Percentiles rank a stretch among this genome's conserved stretches.
Conservation (phyloP, 2,797 vertebrate genomes). For the Mycteria americana region DNA sequence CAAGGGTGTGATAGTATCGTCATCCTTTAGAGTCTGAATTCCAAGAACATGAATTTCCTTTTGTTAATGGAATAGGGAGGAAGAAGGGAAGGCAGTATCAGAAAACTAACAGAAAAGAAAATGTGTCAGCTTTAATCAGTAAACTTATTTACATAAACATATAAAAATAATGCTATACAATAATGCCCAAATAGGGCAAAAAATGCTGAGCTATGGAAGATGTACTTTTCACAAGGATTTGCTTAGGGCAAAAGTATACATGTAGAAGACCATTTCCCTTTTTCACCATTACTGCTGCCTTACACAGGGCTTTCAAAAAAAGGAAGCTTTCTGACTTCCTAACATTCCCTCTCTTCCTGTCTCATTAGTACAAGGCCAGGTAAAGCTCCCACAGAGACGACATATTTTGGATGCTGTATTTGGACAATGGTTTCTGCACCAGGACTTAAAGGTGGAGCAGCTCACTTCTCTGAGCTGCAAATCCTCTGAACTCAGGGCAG, state of each 20-base stretch:
- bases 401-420: neutral
- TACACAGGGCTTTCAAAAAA: neutral
- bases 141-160: neutral
- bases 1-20: neutral
- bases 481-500: neutral
- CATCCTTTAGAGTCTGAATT: neutral
- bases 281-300: neutral
- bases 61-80: neutral
- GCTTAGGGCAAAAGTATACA: neutral
- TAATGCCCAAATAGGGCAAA: neutral
- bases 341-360: neutral
- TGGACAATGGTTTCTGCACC: neutral
- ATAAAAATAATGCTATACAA: neutral
- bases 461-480: neutral
- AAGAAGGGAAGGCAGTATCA: neutral
- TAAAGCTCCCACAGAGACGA: neutral
- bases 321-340: neutral
- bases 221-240: neutral
- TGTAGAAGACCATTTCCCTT: neutral
- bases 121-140: neutral
- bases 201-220: neutral
- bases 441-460: neutral
- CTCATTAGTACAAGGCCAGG: neutral
- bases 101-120: neutral
- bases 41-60: neutral